Percentiles rank a stretch among this genome's conserved stretches.
phyloP scores from a whole-genome alignment of 2,113 vertebrate species.

The Excalfactoria chinensis region DNA sequence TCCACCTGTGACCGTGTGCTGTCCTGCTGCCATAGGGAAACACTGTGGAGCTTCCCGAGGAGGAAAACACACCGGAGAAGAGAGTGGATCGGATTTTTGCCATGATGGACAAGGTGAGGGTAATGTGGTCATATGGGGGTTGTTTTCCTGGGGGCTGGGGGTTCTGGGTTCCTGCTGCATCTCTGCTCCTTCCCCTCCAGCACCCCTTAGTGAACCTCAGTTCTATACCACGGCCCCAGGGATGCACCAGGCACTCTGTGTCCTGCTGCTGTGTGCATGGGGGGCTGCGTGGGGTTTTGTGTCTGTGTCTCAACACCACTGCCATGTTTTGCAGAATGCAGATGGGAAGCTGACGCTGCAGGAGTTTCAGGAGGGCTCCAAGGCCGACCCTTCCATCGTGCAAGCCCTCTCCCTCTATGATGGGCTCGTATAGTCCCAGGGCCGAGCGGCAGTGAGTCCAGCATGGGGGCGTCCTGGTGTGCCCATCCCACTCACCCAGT shows the following conservation, averaged over 20 bases:
- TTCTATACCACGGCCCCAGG: not conserved
- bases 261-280: accelerated
- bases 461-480: accelerated
- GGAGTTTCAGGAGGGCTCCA: conserved; percentile 98
- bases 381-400: conserved; percentile 97
- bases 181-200: not conserved
- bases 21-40: conserved; percentile 84
- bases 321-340: conserved; percentile 83
- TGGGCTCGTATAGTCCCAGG: conserved; percentile 90
- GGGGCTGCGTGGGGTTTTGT: not conserved
- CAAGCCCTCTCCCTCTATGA: conserved; percentile 97
- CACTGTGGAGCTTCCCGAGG: conserved; percentile 96
- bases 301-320: accelerated
- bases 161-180: not conserved
- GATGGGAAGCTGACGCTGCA: conserved; percentile 97
- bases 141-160: not conserved
- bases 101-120: conserved; percentile 97
- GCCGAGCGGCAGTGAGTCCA: conserved; percentile 79
- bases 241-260: not conserved
- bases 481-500: not conserved
- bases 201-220: accelerated
- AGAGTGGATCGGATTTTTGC: conserved; percentile 97
- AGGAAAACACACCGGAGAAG: conserved; percentile 97
- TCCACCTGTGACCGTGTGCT: accelerated
- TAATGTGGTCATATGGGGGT: accelerated